These are phyloP conservation scores for Cryptosula pallasiana DNA, from an alignment of 2,888 invertebrate genomes.

Conservation along the genomic window DNA sequence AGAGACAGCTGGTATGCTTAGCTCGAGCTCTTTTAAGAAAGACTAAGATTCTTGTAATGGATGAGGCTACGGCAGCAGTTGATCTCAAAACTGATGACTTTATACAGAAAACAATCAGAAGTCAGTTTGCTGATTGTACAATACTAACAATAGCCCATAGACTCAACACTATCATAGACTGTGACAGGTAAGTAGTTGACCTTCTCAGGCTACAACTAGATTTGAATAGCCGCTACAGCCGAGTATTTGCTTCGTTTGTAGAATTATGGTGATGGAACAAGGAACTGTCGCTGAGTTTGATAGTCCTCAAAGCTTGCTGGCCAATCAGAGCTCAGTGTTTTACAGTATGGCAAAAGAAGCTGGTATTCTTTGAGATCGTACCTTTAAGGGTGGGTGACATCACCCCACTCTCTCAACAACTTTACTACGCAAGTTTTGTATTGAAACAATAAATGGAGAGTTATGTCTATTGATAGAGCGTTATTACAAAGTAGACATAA, in stretches of 20 bases:
- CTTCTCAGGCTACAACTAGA: no score
- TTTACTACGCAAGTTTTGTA: no score
- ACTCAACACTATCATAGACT: constrained; percentile 76
- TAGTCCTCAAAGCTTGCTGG: constrained; percentile 44
- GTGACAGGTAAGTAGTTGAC: constrained; percentile 32
- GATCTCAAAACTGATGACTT: constrained; percentile 80
- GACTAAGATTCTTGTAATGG: constrained; percentile 78
- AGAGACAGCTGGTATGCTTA: constrained; percentile 76
- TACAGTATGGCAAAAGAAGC: constrained; percentile 52
- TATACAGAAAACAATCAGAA: constrained; percentile 79
- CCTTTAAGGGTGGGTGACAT: no score
- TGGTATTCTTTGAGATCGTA: no score
- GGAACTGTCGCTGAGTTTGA: constrained; percentile 53
- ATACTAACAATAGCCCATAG: constrained; percentile 85
- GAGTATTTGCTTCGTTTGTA: no score
- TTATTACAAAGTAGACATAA: no score
- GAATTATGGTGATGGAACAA: constrained; percentile 53
- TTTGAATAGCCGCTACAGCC: no score
- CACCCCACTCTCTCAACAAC: no score
- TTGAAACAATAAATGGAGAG: no score
- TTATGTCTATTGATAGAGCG: no score
- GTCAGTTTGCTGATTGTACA: constrained; percentile 78
- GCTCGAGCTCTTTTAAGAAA: constrained; percentile 77
- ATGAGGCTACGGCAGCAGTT: constrained; percentile 84
- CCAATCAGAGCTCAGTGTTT: constrained; percentile 45